These are phyloP conservation scores for Athene noctua DNA, from an alignment of 2,113 vertebrate species.

Conservation along the genomic window DNA sequence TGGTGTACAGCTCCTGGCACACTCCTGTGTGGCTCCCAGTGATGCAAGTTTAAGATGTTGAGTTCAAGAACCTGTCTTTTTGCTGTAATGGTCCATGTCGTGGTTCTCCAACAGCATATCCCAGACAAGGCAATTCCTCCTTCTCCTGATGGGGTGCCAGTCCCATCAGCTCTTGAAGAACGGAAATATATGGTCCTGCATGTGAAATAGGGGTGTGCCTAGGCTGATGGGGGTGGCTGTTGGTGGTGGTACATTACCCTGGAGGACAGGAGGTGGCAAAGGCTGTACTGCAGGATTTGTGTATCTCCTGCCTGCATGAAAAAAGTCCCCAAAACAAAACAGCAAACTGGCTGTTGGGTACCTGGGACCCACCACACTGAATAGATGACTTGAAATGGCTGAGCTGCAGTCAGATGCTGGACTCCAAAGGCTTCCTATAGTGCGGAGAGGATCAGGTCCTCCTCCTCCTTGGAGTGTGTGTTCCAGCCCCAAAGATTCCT, in stretches of 20 bases:
- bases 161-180: neutral
- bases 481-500: neutral
- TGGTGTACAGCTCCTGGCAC: neutral
- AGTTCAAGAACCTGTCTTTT: neutral
- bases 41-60: neutral
- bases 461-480: neutral
- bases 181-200: neutral
- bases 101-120: neutral
- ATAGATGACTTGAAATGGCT: neutral
- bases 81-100: accelerated
- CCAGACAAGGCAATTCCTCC: neutral
- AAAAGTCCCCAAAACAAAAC: neutral
- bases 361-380: neutral
- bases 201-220: accelerated
- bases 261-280: neutral
- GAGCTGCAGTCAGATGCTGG: neutral
- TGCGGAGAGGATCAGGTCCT: neutral
- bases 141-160: neutral
- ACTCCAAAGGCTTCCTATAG: neutral
- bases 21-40: neutral
- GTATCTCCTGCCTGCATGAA: neutral
- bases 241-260: no score
- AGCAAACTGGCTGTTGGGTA: neutral
- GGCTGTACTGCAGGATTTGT: neutral
- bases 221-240: neutral